phyloP scores from a whole-genome alignment of 2,113 vertebrate genomes.

The Sceloporus undulatus region DNA sequence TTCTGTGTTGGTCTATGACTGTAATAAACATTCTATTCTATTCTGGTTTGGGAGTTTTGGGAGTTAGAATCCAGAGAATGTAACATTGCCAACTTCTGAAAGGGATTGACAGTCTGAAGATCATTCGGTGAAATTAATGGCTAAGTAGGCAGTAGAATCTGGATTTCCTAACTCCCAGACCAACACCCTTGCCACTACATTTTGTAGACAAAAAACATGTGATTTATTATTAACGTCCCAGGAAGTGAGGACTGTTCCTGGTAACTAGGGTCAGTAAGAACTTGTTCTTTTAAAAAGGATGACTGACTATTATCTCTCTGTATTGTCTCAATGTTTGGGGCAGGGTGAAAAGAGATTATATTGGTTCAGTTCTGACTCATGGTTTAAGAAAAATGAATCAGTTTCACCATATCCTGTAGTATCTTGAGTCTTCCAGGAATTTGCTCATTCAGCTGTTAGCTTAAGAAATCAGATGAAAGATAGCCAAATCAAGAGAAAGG shows the following conservation, averaged over 20 bases:
- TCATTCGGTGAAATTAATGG: no score
- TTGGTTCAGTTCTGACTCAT: conserved; percentile 15
- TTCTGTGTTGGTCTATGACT: no score
- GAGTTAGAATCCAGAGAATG: no score
- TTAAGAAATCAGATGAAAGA: conserved; percentile 14
- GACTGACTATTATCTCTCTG: background rate
- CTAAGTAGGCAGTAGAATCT: no score
- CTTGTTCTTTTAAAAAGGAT: background rate
- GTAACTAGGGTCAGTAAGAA: background rate
- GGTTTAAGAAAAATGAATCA: background rate
- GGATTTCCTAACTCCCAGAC: no score
- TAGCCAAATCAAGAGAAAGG: background rate
- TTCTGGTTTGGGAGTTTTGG: no score
- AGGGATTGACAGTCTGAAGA: no score
- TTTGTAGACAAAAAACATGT: background rate
- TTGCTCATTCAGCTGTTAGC: conserved; percentile 10
- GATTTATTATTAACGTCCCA: background rate
- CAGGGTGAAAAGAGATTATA: background rate
- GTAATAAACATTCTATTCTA: no score
- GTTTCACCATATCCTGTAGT: background rate
- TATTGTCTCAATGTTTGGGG: background rate
- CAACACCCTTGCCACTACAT: background rate
- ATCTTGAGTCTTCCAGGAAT: conserved; percentile 21
- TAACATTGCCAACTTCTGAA: no score
- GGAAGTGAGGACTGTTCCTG: background rate